Base-by-base conservation (phyloP, 2,797 vertebrate species). In the Phrynocephalus vlangalii region DNA sequence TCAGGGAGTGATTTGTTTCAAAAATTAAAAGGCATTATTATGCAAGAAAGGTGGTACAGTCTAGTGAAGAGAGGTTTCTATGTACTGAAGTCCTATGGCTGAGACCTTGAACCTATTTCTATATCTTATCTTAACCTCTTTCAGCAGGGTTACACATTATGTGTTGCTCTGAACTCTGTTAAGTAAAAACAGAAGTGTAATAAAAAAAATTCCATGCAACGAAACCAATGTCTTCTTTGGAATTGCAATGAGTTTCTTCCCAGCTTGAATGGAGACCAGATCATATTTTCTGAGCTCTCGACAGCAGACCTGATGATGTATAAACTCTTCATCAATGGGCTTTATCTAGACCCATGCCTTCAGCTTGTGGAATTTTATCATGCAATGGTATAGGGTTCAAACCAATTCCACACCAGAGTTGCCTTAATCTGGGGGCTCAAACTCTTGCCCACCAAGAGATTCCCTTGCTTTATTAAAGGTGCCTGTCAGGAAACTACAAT, bases 21-120 rank as follows among this genome's bases (percentile, higher is more conserved):
- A 86, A 82, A 75, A 92, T 79, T 82, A 82, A 77, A 87, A 48
- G 68, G 83, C 79, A 75, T 66, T 15, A 16, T 67, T 72, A 38
- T 56, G 3, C n/a, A 88, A 76, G 70, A 86, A 5, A 79, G 7
- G 1, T 78, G 26, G 18, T 28, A 16, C 24, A 26, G 3, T 44
- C 3, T 73, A 48, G 11, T 72, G 28, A 81, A 73, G 22, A 73
- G 8, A 50, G 16, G 3, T 66, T 22, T 38, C 33, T 22, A 86
- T 15, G 22, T 33, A 11, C 82, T 77, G 38, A 33, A 87, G 78
- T 44, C 16, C 16, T 38, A 13, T 68, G 79, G 2, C 13, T 84
- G 9, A 10, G 3, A 56, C 50, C 63, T 52, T 67, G 44, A 28
- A n/a, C 38, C 18, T 18, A 26, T 67, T 26, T 5, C 73, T 56